Percentiles rank a stretch among this genome's conserved stretches.
phyloP scores from a whole-genome alignment of 2,113 vertebrate species.

The Bagarius yarrelli region DNA sequence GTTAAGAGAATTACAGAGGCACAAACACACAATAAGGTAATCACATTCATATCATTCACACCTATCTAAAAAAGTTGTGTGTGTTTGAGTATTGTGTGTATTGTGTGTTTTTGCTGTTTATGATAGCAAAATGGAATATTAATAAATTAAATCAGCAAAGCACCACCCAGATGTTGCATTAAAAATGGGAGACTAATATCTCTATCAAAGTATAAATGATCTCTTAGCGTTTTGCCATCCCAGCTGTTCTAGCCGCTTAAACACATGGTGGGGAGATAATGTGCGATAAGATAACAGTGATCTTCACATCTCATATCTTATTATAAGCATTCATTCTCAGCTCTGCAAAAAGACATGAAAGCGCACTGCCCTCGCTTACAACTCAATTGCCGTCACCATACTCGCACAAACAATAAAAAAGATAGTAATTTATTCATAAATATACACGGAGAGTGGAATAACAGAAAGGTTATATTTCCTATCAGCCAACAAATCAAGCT shows the following conservation, averaged over 20 bases:
- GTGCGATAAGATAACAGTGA: too few relatives aligned
- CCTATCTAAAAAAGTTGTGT: slow-evolving; percentile 31
- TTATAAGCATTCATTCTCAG: not conserved
- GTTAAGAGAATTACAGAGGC: slow-evolving; percentile 30
- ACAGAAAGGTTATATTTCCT: not conserved
- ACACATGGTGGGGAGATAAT: slow-evolving; percentile 44
- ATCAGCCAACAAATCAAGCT: not conserved
- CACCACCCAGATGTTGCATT: slow-evolving; percentile 40
- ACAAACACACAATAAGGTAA: slow-evolving; percentile 42
- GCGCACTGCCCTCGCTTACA: not conserved
- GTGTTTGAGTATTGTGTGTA: slow-evolving; percentile 12
- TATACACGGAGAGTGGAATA: not conserved
- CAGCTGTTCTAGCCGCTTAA: slow-evolving; percentile 54
- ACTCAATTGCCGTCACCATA: not conserved
- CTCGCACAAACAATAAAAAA: not conserved
- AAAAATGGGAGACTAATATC: slow-evolving; percentile 20
- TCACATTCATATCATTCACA: slow-evolving; percentile 29
- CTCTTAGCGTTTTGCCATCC: slow-evolving; percentile 40
- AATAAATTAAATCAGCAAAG: slow-evolving; percentile 31
- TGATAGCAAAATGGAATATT: slow-evolving; percentile 4
- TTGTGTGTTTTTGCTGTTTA: slow-evolving; percentile 15
- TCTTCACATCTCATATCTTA: not conserved
- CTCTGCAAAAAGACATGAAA: not conserved
- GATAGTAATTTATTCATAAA: not conserved
- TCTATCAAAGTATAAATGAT: slow-evolving; percentile 10